phyloP scores from a whole-genome alignment of 2,888 invertebrate species.

The Fabriciana adippe region DNA sequence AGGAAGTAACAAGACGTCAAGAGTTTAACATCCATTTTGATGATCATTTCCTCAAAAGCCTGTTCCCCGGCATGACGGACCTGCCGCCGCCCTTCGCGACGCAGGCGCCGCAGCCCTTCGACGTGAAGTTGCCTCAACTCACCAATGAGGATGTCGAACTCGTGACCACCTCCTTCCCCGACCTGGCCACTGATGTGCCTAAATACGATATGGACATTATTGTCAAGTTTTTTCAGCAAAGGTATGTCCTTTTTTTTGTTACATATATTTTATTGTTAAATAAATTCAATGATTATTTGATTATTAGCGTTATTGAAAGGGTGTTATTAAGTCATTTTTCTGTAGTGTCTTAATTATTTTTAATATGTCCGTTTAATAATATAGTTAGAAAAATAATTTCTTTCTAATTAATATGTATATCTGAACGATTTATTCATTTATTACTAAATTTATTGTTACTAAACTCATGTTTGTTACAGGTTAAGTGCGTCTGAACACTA shows the following conservation, averaged over 20 bases:
- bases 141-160: conserved; percentile 83
- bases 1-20: conserved; percentile 90
- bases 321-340: background rate
- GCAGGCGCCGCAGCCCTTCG: conserved; percentile 89
- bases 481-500: conserved; percentile 58
- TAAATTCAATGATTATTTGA: too few relatives aligned
- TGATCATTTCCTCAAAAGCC: conserved; percentile 90
- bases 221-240: conserved; percentile 87
- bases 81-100: conserved; percentile 92
- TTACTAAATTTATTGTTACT: background rate
- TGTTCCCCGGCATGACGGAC: conserved; percentile 96
- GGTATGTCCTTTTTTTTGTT: conserved; percentile 52
- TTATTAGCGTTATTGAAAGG: too few relatives aligned
- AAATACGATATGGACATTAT: conserved; percentile 86
- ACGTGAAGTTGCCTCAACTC: conserved; percentile 86
- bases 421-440: background rate
- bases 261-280: background rate
- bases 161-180: conserved; percentile 85
- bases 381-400: too few relatives aligned
- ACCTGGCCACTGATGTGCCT: conserved; percentile 84
- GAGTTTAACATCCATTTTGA: conserved; percentile 90
- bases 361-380: background rate
- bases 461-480: conserved; percentile 50
- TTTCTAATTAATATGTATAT: background rate
- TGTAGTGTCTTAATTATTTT: background rate